phyloP scores from a whole-genome alignment of 2,113 vertebrate genomes.

The Ageneiosus marmoratus region DNA sequence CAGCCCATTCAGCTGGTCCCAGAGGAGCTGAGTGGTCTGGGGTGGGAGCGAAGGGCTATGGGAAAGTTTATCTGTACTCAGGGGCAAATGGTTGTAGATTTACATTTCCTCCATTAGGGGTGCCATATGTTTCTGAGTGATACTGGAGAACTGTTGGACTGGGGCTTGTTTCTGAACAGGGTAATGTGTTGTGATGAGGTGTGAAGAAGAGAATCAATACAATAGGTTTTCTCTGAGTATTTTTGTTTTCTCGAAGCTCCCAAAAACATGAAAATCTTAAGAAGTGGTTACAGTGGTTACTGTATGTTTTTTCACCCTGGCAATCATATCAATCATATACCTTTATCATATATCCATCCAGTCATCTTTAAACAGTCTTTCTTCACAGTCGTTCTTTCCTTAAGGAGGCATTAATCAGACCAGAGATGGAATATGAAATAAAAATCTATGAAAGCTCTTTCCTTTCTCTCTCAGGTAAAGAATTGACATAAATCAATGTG shows the following conservation, averaged over 20 bases:
- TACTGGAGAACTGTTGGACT: not conserved
- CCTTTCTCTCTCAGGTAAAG: not conserved
- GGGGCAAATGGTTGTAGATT: conserved; percentile 20
- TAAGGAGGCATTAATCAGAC: not conserved
- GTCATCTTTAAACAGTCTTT: not conserved
- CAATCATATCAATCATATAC: too few relatives aligned
- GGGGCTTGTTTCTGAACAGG: not conserved
- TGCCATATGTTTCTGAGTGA: conserved; percentile 7
- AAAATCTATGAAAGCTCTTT: not conserved
- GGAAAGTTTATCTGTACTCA: conserved; percentile 51
- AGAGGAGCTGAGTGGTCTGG: conserved; percentile 45
- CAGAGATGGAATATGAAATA: not conserved
- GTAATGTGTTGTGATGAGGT: not conserved
- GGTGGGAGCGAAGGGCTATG: conserved; percentile 44
- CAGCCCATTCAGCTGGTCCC: conserved; percentile 11
- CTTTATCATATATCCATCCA: not conserved
- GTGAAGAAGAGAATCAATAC: too few relatives aligned
- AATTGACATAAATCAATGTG: not conserved
- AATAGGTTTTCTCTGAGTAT: too few relatives aligned
- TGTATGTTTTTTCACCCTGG: too few relatives aligned
- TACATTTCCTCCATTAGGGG: conserved; percentile 10
- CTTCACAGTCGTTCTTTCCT: not conserved
- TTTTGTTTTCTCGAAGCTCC: too few relatives aligned
- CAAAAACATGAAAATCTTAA: too few relatives aligned
- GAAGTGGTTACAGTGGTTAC: too few relatives aligned